phyloP scores from a whole-genome alignment of 2,888 invertebrate genomes.

The Pachymerium ferrugineum region DNA sequence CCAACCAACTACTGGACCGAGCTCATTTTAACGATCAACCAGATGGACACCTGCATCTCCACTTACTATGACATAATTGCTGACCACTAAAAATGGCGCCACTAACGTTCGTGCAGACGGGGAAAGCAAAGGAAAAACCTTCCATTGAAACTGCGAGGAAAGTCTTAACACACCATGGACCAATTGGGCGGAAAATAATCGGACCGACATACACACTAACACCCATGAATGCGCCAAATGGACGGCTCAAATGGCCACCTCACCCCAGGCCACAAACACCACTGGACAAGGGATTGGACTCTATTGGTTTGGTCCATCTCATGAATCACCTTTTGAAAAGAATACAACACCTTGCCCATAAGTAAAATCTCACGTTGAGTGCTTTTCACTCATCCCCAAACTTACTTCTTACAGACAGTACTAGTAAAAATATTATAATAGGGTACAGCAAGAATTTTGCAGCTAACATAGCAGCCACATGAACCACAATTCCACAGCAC shows the following conservation, averaged over 20 bases:
- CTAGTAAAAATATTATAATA: no score
- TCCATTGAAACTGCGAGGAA: background rate
- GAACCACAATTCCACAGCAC: no score
- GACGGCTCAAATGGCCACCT: conserved; percentile 12
- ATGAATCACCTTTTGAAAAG: conserved; percentile 16
- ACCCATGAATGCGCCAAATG: conserved; percentile 21
- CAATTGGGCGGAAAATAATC: conserved; percentile 25
- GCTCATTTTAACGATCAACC: conserved; percentile 21
- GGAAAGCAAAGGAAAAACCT: background rate
- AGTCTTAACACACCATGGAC: background rate
- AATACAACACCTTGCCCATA: background rate
- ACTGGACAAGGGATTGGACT: conserved; percentile 22
- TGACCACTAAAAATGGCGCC: conserved; percentile 15
- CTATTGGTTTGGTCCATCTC: conserved; percentile 1
- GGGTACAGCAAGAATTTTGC: background rate
- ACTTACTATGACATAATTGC: background rate
- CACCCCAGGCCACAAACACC: conserved; percentile 27
- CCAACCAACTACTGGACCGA: conserved; percentile 17
- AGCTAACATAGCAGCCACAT: no score
- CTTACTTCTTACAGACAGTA: no score
- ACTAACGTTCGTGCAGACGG: no score
- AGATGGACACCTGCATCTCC: conserved; percentile 9
- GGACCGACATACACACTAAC: conserved; percentile 16
- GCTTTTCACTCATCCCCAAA: no score
- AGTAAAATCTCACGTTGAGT: conserved; percentile 17